Conservation (phyloP, 2,888 invertebrate genomes). For the Alentia gelatinosa region DNA sequence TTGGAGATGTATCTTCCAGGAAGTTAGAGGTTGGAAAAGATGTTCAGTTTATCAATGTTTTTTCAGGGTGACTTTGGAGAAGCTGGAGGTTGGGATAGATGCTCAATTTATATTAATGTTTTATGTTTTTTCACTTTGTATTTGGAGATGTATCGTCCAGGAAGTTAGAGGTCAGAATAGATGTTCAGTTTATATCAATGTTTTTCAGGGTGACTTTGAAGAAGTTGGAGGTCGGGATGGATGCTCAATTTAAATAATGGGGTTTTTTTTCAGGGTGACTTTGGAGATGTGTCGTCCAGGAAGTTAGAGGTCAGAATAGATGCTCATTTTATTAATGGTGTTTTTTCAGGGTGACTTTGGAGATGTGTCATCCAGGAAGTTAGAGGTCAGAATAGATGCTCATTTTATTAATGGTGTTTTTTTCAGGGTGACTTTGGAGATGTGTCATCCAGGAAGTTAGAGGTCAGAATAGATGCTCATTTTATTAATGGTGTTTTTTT, state of each 20-base stretch:
- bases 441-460: not conserved
- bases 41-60: not conserved
- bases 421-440: not conserved
- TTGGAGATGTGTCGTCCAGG: not conserved
- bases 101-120: not conserved
- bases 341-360: not conserved
- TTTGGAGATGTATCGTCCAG: not conserved
- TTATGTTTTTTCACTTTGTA: not conserved
- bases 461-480: not conserved
- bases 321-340: not conserved
- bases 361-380: not conserved
- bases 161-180: not conserved
- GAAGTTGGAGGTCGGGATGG: too few species aligned
- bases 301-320: too few species aligned
- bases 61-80: not conserved
- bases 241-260: not conserved
- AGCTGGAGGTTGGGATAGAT: not conserved
- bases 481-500: not conserved
- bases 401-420: not conserved
- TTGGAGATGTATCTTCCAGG: too few species aligned
- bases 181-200: not conserved
- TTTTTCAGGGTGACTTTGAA: not conserved
- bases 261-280: not conserved
- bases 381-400: not conserved
- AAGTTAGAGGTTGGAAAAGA: too few species aligned